Base-by-base conservation (phyloP, 2,797 vertebrate species). In the Pangasius larnaudii region DNA sequence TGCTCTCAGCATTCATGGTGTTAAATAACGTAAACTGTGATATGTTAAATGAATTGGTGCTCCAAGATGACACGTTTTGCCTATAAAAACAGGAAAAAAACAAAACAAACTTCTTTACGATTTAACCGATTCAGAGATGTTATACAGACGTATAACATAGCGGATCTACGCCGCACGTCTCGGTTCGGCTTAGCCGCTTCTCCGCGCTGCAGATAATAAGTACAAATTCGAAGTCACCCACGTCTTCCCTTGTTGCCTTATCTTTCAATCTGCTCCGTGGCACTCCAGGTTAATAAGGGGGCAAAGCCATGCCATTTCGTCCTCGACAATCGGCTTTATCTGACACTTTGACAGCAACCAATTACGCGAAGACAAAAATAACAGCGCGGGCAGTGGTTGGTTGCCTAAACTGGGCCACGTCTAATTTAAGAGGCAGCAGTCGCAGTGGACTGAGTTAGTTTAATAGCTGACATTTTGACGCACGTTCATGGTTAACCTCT, bases 261-360 rank as follows among this genome's bases (percentile, higher is more conserved):
- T 95, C 95, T 93, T 93, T 95, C 94, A 93, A 91, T 95, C 93
- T 94, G 93, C 93, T 94, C 93, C 92, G 93, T 93, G 90, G 90
- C 92, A 83, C 94, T 93, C 92, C 14, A 65, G 94, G 94, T 95
- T 96, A 95, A 96, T 95, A 94, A 96, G 95, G 95, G 94, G 91
- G 94, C 61, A 94, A 92, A 92, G 91, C 92, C 94, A 93, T 93
- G 94, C 91, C 92, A 92, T 94, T 94, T 92, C 92, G 94, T 95
- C 95, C 94, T 94, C 94, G 92, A 91, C 95, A 95, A 95, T 96
- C 94, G 94, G 93, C 92, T 95, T 94, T 92, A 92, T 94, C 93
- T 94, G 94, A 95, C 95, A 92, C 94, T 94, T 94, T 96, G 96
- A 96, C 95, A 96, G 95, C 92, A 95, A 94, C 94, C 96, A 96